Evolutionary conservation across 1,140 invertebrate species (phyloP), one percentile per base, ranked within the genome.

Genomic region (Pogonomyrmex californicus): DNA sequence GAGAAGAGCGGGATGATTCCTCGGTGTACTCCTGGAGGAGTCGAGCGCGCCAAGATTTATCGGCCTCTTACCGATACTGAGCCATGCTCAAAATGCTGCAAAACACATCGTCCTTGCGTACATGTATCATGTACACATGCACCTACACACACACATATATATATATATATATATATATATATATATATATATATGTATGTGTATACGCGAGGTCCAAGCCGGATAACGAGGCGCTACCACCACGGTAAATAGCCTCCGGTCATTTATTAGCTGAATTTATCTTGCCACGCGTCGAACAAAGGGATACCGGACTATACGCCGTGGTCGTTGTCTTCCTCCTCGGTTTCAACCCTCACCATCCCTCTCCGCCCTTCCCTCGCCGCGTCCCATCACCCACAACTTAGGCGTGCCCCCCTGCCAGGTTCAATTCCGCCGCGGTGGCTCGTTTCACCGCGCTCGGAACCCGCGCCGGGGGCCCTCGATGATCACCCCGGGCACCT

Each of bases 201-300:
- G 44, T 76, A 49, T 87, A 79, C 71, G 51, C 71, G 36, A 73
- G 47, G 47, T 56, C 78, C 41, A 86, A 88, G 79, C 90, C 91
- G 93, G 94, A 94, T 94, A 94, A 94, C 93, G 94, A 94, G 93
- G 93, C 93, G 94, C 93, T 94, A 94, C 94, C 91, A 91, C 92
- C 88, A 88, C 91, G 92, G 92, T 93, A 94, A 92, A 93, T 92
- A 91, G 90, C 93, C 86, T 60, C 90, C 87, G 88, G 93, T 94
- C 94, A 93, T 94, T 94, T 94, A 94, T 94, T 94, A 94, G 91
- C 91, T 91, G 93, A 94, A 94, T 94, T 94, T 94, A 94, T 94
- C 93, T 93, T 91, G 92, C 92, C 91, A 90, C 92, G 91, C 91
- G 90, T 93, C 92, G 92, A 93, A 94, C 93, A 94, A 94, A 94